Evolutionary conservation across 2,113 vertebrate species (phyloP), one percentile per base, ranked within the genome.

Genomic region (Stomatorhinus ivindoensis): DNA sequence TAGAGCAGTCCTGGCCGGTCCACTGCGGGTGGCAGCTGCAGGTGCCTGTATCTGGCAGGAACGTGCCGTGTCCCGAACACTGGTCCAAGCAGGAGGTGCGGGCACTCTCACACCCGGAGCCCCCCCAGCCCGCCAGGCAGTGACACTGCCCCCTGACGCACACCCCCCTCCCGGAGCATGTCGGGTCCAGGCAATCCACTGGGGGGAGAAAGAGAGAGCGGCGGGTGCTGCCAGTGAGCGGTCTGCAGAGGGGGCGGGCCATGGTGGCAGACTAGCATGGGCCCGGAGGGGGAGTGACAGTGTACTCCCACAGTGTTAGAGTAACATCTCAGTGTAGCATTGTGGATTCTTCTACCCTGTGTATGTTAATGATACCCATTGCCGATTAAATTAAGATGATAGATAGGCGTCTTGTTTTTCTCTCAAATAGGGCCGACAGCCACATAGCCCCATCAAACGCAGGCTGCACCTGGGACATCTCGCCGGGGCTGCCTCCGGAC

Each of bases 111-210:
- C 98, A 99, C 46, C 96, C 98, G 35, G 97, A 92, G 42, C 98
- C 98, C 73, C 98, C 98, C 98, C 98, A 99, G 47, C 98, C 98
- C 11, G 98, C 96, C 0, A 98, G 97, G 88, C 98, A 99, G 95
- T 99, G 98, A 90, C 98, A 99, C 90, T 99, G 98, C 87, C 98
- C 98, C 90, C 97, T 94, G 44, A 99, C 98, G 0, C 98, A 99
- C 46, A 99, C 97, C 0, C 98, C 98, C 87, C 98, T 96, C 53
- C 98, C 97, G 0, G 98, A 98, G 92, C 98, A 99, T 0, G 98
- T 99, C 0, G 98, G 98, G 92, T 99, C 98, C 95, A 99, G 93
- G 92, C 98, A 99, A 93, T 99, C 98, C 96, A 99, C 98, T 99
- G 91, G 19, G 13, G 6, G 19, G 89, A 39, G 42, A 31, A 58